Conservation (phyloP, 2,797 vertebrate species). For the Chelon labrosus region DNA sequence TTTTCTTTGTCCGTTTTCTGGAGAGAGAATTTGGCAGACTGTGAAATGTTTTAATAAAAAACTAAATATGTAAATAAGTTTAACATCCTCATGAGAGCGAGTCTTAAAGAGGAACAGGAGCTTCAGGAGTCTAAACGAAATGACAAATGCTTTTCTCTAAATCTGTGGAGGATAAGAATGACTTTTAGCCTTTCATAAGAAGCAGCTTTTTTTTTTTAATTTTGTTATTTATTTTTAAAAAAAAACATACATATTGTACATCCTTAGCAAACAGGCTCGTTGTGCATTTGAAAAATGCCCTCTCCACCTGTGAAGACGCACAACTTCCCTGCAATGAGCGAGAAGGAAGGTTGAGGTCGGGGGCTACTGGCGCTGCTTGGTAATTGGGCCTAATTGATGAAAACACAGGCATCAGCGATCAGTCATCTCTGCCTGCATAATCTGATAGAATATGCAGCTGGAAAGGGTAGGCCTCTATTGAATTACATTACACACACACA, state of each 20-base stretch:
- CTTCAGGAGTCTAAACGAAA: neutral
- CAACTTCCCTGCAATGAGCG: conserved; percentile 42
- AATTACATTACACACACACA: conserved; percentile 69
- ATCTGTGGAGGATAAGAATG: neutral
- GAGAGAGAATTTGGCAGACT: no score
- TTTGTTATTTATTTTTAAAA: no score
- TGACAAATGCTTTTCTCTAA: neutral
- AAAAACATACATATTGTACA: neutral
- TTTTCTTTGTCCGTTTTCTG: no score
- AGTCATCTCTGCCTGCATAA: conserved; percentile 73
- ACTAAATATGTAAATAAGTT: neutral
- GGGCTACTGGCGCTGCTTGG: conserved; percentile 53
- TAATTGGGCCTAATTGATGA: conserved; percentile 80
- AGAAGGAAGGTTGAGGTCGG: conserved; percentile 28
- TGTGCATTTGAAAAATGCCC: conserved; percentile 25
- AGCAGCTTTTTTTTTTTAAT: no score
- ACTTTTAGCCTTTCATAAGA: conserved; percentile 3
- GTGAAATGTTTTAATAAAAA: neutral
- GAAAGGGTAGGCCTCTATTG: conserved; percentile 74
- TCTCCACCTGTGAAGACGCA: conserved; percentile 26
- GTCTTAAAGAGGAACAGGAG: conserved; percentile 1
- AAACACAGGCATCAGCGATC: conserved; percentile 67
- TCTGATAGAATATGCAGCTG: conserved; percentile 72
- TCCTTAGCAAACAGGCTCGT: conserved; percentile 19
- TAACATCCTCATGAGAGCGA: neutral